A percentile compares a stretch with the other conserved stretches of the same genome.
phyloP scores from a whole-genome alignment of 2,797 vertebrate genomes.

The Xyrichtys novacula region DNA sequence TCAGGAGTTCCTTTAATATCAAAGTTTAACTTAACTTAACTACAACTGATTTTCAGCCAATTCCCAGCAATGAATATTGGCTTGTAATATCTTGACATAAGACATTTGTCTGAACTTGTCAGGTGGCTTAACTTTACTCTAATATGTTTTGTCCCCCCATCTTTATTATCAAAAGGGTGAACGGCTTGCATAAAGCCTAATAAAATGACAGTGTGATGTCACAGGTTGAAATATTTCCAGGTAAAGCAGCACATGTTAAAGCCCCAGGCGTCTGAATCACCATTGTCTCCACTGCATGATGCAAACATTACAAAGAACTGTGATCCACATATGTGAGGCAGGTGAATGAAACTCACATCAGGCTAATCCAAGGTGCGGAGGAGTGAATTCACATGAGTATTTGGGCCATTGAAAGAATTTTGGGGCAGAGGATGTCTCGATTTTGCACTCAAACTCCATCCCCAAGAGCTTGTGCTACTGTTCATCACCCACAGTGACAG shows the following conservation, averaged over 20 bases:
- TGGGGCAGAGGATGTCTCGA: slow-evolving; percentile 24
- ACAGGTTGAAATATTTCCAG: slow-evolving; percentile 1
- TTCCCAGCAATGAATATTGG: too few species aligned
- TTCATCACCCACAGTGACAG: slow-evolving; percentile 68
- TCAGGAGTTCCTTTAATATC: too few species aligned
- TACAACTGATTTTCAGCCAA: too few species aligned
- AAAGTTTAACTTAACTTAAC: too few species aligned
- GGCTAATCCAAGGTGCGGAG: background rate
- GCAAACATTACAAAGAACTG: slow-evolving; percentile 50
- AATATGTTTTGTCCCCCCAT: too few species aligned
- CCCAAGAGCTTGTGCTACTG: slow-evolving; percentile 31
- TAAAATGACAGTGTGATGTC: slow-evolving; percentile 1
- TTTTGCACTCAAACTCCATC: slow-evolving; percentile 39
- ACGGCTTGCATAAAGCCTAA: background rate
- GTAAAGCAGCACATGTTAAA: slow-evolving; percentile 8
- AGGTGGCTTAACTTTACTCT: too few species aligned
- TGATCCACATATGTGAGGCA: slow-evolving; percentile 20
- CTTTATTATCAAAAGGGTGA: background rate
- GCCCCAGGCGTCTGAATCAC: slow-evolving; percentile 20
- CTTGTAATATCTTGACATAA: too few species aligned
- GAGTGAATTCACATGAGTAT: slow-evolving; percentile 1
- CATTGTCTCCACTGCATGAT: slow-evolving; percentile 38
- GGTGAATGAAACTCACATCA: slow-evolving; percentile 24
- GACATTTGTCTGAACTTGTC: too few species aligned
- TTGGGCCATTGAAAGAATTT: slow-evolving; percentile 22